Percentiles rank a stretch among this genome's conserved stretches.
These are phyloP conservation scores for Progne subis DNA, from an alignment of 2,113 vertebrate genomes.

Conservation along the genomic window DNA sequence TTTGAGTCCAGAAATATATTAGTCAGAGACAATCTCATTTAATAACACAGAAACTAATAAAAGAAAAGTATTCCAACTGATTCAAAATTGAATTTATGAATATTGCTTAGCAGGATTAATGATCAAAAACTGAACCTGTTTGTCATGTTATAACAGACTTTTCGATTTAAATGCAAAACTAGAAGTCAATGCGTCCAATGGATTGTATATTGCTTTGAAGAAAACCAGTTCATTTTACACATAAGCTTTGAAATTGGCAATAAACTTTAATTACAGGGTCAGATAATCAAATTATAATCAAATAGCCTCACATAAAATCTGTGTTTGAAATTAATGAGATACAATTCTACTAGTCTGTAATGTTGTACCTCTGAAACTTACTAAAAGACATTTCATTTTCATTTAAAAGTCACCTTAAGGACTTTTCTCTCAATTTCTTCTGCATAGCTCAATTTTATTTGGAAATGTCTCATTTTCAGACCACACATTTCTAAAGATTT, in stretches of 20 bases:
- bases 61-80: slow-evolving; percentile 92
- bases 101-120: slow-evolving; percentile 94
- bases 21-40: slow-evolving; percentile 99
- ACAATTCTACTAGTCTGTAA: slow-evolving; percentile 72
- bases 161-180: slow-evolving; percentile 84
- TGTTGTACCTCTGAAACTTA: slow-evolving; percentile 70
- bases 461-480: slow-evolving; percentile 71
- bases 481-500: slow-evolving; percentile 56
- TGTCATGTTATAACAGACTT: slow-evolving; percentile 84
- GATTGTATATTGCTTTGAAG: slow-evolving; percentile 76
- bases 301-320: slow-evolving; percentile 79
- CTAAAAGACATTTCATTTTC: slow-evolving; percentile 79
- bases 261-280: slow-evolving; percentile 84
- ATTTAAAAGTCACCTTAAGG: slow-evolving; percentile 80
- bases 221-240: slow-evolving; percentile 79
- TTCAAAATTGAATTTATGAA: slow-evolving; percentile 99
- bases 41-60: slow-evolving; percentile 99
- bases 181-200: slow-evolving; percentile 74
- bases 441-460: slow-evolving; percentile 72
- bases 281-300: slow-evolving; percentile 84
- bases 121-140: slow-evolving; percentile 88
- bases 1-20: slow-evolving; percentile 95
- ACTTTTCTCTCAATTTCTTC: slow-evolving; percentile 71
- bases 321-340: slow-evolving; percentile 81
- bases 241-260: slow-evolving; percentile 77